Base-by-base conservation (phyloP, 2,797 vertebrate species). In the Myotis pilosus region DNA sequence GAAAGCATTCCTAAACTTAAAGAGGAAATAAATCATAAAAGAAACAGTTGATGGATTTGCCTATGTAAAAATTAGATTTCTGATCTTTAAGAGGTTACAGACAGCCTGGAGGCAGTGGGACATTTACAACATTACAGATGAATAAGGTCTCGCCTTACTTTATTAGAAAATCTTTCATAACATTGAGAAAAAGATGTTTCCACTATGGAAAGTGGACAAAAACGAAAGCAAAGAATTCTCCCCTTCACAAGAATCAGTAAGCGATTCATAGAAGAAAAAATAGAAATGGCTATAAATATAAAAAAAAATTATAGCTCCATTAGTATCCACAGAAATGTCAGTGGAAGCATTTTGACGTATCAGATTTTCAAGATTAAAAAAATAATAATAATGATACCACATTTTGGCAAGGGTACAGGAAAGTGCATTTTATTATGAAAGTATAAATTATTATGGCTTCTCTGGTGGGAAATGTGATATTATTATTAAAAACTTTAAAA, bases 1-100 rank as follows among this genome's bases (percentile, higher is more conserved):
- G 78, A 89, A 75, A n/a, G 22, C 16, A 79, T 92, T 92, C 23
- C 64, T 83, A 90, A 88, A 38, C 71, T 82, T 91, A 80, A 74
- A 89, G 47, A 76, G 17, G 64, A 94, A 94, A 15, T 60, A 92
- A 76, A 10, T 91, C 36, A 51, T 75, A 30, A 81, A 72, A 76
- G 51, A 91, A 80, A 66, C 11, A 80, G 5, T 33, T 69, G 44
- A 71, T 84, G 49, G 20, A 36, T 82, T 88, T 92, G 22, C 41
- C 64, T 87, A 15, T 3, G 7, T 95, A 78, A 84, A 92, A 78
- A 38, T 78, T 68, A 84, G 30, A 75, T 68, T 96, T 87, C 51
- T 94, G 66, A 62, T 71, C 55, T 86, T 82, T 13, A 62, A 44
- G 90, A 78, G 64, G 28, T 5, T 60, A 9, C 69, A 60, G n/a